Evolutionary conservation across 2,113 vertebrate genomes (phyloP), one percentile per base, ranked within the genome.

Genomic region (Calidris pygmaea): DNA sequence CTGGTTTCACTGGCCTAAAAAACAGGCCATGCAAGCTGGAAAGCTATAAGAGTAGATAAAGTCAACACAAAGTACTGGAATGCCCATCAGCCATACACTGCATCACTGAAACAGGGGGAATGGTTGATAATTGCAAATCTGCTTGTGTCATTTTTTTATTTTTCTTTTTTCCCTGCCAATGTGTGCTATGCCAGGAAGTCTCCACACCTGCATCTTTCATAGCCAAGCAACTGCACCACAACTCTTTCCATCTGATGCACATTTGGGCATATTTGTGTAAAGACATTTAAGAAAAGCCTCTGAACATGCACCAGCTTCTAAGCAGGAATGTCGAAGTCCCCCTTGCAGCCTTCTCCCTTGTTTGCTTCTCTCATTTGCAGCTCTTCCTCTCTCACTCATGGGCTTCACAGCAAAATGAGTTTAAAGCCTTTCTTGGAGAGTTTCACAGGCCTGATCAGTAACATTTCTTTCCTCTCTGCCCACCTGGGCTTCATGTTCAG

Each of bases 151-250:
- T 52, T 10, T 19, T 52, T 10, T 19, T 55, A 14, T 60, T 37
- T 45, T 52, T 16, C 7, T 11, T 30, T 30, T 2, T 3, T 2
- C 11, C 27, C 47, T 59, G 15, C 2, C 3, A 1, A 59, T 20
- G 39, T 10, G 18, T 21, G 48, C 53, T 59, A 56, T 4, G 14
- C 22, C 48, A 70, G 34, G n/a, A 86, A 77, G 60, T 27, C 35
- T 53, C 39, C 9, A 35, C 5, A 32, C 5, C 14, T 35, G 23
- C 27, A 66, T 23, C 41, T 56, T 86, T 87, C 3, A 14, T 48
- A 70, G 45, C 37, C 56, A 23, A 70, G 12, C n/a, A 43, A 66
- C 45, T 43, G 10, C 50, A 66, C 4, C 30, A 43, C 2, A 1
- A 30, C 63, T 43, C 58, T 11, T 22, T 32, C 58, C 55, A 32